Evolutionary conservation across 2,113 vertebrate species (phyloP), one percentile per base, ranked within the genome.

Genomic region (Acrocephalus arundinaceus): DNA sequence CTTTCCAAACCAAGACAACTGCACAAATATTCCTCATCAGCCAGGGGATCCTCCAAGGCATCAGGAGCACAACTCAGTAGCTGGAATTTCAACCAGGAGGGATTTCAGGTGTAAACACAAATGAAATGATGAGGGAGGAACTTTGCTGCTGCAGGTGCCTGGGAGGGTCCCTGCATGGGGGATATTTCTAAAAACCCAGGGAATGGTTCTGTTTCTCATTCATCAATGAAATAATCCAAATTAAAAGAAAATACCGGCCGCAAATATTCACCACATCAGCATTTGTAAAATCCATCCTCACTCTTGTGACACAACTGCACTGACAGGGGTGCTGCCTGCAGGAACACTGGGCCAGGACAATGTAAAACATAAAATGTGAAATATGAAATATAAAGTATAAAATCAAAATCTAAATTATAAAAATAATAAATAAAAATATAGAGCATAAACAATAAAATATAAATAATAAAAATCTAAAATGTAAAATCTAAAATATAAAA

Each of bases 331-430:
- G 33, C 41, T 49, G n/a, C 46, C 37, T 35, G 51, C 49, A 20
- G 3, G 2, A 33, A 37, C 13, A 37, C 25, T 9, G 33, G 51
- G 25, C 15, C 25, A 6, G 59, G 24, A 48, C n/a, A 4, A 33
- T 5, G 3, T 3, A 13, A 66, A n/a, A n/a, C 12, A 2, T 4
- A n/a, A 57, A 41, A 43, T 13, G 0, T 2, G 17, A 41, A 43
- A 21, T 11, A 1, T 2, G 35, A 35, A 30, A 17, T 35, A 2
- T 21, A 35, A 35, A 35, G 35, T 35, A 35, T 35, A 35, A 35
- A 35, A 35, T 35, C 35, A 35, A 35, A 35, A 35, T 35, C 35
- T 35, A 35, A 35, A 35, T 7, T 35, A 35, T 35, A 35, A 35
- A 35, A 35, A 35, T 35, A 35, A 35, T 35, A 35, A 35, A 35